These are phyloP conservation scores for Argya squamiceps DNA, from an alignment of 2,797 vertebrate species.

Conservation along the genomic window DNA sequence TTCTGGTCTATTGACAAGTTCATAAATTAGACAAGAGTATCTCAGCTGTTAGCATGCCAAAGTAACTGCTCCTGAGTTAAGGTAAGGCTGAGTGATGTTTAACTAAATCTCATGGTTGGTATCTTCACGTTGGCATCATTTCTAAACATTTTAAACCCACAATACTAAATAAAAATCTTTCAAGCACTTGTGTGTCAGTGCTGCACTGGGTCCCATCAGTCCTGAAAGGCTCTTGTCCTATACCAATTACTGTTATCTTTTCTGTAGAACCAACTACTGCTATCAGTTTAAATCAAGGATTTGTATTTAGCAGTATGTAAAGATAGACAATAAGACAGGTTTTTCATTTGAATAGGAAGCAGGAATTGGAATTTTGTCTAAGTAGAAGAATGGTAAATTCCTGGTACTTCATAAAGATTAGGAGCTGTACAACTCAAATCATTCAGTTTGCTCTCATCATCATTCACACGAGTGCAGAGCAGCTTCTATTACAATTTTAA, in stretches of 20 bases:
- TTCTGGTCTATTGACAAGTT: background rate
- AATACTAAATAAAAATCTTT: background rate
- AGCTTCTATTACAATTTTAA: constrained; percentile 20
- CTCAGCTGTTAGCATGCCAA: background rate
- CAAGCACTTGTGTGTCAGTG: background rate
- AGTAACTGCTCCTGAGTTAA: background rate
- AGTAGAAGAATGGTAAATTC: background rate
- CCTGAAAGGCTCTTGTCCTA: background rate
- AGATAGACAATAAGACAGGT: rapidly evolving
- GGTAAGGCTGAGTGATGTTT: background rate
- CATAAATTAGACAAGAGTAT: background rate
- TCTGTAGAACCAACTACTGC: background rate
- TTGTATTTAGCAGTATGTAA: background rate
- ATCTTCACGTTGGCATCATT: background rate
- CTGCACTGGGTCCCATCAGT: background rate
- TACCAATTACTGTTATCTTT: background rate
- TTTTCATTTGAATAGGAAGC: background rate
- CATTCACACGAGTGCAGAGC: background rate
- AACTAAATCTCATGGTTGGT: background rate
- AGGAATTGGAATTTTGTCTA: background rate
- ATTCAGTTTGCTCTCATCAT: background rate
- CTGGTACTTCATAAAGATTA: background rate
- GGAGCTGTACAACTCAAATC: background rate
- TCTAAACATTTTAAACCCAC: background rate
- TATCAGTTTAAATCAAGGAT: background rate